Conservation (phyloP, 2,888 invertebrate species). For the Tuberolachnus salignus region DNA sequence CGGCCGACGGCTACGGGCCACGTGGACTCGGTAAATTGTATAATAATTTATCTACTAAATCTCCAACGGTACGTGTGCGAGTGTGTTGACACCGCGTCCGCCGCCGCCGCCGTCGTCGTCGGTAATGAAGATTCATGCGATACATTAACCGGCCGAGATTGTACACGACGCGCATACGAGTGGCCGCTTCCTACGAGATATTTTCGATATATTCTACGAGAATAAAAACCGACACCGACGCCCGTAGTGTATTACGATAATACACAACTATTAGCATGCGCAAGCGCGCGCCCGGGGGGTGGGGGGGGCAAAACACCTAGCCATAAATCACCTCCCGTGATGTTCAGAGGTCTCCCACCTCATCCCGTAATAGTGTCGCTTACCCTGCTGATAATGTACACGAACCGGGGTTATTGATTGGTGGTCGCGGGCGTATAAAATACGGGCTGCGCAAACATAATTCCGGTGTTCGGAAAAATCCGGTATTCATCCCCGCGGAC, state of each 20-base stretch:
- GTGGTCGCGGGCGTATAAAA: not conserved
- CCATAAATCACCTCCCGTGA: slow-evolving; percentile 31
- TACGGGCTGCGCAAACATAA: slow-evolving; percentile 3
- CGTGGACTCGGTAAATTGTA: not conserved
- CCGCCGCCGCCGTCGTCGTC: slow-evolving; percentile 11
- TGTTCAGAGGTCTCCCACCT: not conserved
- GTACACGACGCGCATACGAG: too few species aligned
- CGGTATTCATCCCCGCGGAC: too few species aligned
- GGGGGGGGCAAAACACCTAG: slow-evolving; percentile 36
- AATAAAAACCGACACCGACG: slow-evolving; percentile 47
- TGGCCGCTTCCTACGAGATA: slow-evolving; percentile 34
- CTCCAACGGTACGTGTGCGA: slow-evolving; percentile 36
- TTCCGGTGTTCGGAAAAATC: slow-evolving; percentile 9
- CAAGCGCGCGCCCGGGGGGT: too few species aligned
- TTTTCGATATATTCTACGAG: slow-evolving; percentile 43
- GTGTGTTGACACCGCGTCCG: slow-evolving; percentile 53
- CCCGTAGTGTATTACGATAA: not conserved
- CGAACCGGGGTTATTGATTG: not conserved
- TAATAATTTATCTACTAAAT: slow-evolving; percentile 24
- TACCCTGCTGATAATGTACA: not conserved
- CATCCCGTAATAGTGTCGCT: slow-evolving; percentile 24
- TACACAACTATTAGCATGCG: slow-evolving; percentile 48
- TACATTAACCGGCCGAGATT: slow-evolving; percentile 38
- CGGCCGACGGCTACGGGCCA: slow-evolving; percentile 25
- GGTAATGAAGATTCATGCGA: slow-evolving; percentile 55